Conservation (phyloP, 2,113 vertebrate species). For the Neopipo cinnamomea region DNA sequence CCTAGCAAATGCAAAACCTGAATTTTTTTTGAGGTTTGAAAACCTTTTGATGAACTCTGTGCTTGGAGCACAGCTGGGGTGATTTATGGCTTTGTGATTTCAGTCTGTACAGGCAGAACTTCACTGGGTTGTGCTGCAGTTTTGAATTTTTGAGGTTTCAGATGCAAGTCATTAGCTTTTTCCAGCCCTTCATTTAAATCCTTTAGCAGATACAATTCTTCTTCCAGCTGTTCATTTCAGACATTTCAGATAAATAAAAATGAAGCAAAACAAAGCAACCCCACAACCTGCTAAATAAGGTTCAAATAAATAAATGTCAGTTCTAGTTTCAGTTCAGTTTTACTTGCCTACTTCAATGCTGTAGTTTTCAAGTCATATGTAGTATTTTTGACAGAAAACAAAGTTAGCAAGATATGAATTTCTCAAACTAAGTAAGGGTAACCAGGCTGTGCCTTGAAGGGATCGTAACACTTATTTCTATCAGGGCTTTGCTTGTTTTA, state of each 20-base stretch:
- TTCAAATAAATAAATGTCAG: not conserved
- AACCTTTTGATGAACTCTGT: conserved; percentile 31
- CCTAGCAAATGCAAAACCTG: not conserved
- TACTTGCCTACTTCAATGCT: not conserved
- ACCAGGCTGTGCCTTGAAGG: not conserved
- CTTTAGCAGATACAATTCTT: not conserved
- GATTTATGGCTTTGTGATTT: conserved; percentile 29
- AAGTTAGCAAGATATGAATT: not conserved
- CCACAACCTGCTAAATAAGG: not conserved
- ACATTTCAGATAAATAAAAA: not conserved
- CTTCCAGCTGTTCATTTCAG: not conserved
- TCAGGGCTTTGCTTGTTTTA: not conserved
- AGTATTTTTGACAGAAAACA: not conserved
- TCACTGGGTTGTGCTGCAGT: not conserved
- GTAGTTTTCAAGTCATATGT: not conserved
- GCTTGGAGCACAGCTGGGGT: not conserved
- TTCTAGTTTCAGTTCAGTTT: not conserved
- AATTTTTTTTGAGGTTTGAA: conserved; percentile 26
- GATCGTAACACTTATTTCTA: not conserved
- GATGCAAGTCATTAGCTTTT: conserved; percentile 7
- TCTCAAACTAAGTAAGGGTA: not conserved
- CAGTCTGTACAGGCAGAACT: not conserved
- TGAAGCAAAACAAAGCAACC: not conserved
- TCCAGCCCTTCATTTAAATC: not conserved
- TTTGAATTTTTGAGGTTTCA: conserved; percentile 17